These are phyloP conservation scores for Amphimallon solstitiale DNA, from an alignment of 2,888 invertebrate genomes.

Conservation along the genomic window DNA sequence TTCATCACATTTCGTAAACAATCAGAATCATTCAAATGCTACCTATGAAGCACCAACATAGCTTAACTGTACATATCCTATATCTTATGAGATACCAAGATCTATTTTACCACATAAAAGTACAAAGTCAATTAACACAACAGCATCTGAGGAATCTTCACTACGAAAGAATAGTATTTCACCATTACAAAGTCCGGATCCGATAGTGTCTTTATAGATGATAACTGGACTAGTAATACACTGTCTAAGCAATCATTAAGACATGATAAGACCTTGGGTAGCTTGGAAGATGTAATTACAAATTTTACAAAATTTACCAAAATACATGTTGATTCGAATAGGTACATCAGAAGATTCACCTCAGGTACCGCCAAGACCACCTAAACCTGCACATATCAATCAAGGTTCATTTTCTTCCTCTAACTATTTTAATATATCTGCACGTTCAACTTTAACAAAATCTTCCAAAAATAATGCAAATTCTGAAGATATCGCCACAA, in stretches of 20 bases:
- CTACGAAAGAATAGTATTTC: slow-evolving; percentile 55
- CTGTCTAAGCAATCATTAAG: slow-evolving; percentile 56
- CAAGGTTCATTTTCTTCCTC: slow-evolving; percentile 54
- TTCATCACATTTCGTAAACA: slow-evolving; percentile 15
- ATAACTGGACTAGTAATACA: slow-evolving; percentile 71
- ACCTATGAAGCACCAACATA: slow-evolving; percentile 56
- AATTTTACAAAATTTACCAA: slow-evolving; percentile 18
- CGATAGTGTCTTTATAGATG: slow-evolving; percentile 76
- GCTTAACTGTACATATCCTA: slow-evolving; percentile 62
- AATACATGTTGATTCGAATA: slow-evolving; percentile 51
- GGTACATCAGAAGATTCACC: slow-evolving; percentile 43
- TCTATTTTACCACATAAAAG: slow-evolving; percentile 46
- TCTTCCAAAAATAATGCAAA: slow-evolving; percentile 25
- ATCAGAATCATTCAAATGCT: slow-evolving; percentile 44
- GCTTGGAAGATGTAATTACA: slow-evolving; percentile 29
- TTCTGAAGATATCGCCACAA: not conserved
- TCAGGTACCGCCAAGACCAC: slow-evolving; percentile 75
- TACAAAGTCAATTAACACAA: slow-evolving; percentile 52
- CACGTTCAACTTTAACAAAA: slow-evolving; percentile 28
- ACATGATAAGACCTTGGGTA: slow-evolving; percentile 63
- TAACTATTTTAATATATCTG: slow-evolving; percentile 63
- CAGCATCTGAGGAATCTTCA: slow-evolving; percentile 46
- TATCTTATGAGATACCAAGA: slow-evolving; percentile 66
- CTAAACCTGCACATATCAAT: slow-evolving; percentile 74
- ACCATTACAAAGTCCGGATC: slow-evolving; percentile 71